Base-by-base conservation (phyloP, 2,113 vertebrate genomes). In the Microcebus lehilahytsara region DNA sequence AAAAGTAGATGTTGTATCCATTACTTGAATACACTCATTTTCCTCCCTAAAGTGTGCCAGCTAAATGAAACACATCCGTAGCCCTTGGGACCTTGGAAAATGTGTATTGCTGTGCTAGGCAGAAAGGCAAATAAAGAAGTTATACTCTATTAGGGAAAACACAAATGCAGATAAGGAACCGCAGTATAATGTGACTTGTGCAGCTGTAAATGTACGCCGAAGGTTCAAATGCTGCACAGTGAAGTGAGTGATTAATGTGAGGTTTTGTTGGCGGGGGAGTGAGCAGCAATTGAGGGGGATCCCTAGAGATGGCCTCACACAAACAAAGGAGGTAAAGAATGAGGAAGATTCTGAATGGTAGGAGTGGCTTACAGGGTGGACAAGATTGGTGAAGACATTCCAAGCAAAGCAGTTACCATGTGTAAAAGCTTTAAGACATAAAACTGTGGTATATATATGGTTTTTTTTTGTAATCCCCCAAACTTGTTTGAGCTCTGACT, bases 81-180 rank as follows among this genome's bases (percentile, higher is more conserved):
- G 88, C 5, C 11, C 53, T 53, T n/a, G 6, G 9, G 4, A 71
- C 66, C 23, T 40, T 95, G 49, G 66, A 94, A 85, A 90, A 53
- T 40, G 19, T 34, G 66, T 53, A 69, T 8, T 27, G 7, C 49
- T 96, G 25, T 67, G 40, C 64, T 81, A 51, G 5, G 19, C 42
- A 92, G 51, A 94, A 94, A 56, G 30, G 14, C 64, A 93, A 87
- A 92, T 80, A 67, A 95, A 12, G 64, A 85, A 32, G 53, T 62
- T 27, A 11, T 4, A 64, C 6, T 51, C 4, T 23, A 62, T 60
- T 2, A 84, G 34, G 27, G 46, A 20, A 84, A 91, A 78, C 7
- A 25, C n/a, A 95, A 91, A 93, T 84, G 64, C 51, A 96, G 64
- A 34, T 80, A 74, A 92, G 17, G 46, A 60, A 79, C 1, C 84